Evolutionary conservation across 1,140 invertebrate genomes (phyloP).

Genomic region (Carposina sasakii): DNA sequence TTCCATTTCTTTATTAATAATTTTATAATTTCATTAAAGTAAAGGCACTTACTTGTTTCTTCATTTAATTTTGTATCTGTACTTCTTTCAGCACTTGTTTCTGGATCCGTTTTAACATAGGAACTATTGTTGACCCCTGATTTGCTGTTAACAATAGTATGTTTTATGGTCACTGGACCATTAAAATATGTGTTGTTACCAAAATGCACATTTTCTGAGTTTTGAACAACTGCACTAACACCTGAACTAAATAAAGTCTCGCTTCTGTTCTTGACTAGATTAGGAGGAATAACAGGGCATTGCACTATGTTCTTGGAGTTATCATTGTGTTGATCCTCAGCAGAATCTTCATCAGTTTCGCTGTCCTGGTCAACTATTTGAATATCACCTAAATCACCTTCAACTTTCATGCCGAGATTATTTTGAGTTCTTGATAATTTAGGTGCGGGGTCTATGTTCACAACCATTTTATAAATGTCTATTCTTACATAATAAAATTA

Average conservation of each 20-base stretch:
- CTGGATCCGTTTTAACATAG: slow-evolving; percentile 35
- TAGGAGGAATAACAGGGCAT: slow-evolving; percentile 28
- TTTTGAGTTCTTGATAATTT: no score
- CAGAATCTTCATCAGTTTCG: slow-evolving; percentile 31
- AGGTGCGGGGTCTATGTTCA: slow-evolving; percentile 23
- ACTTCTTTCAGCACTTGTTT: slow-evolving; percentile 11
- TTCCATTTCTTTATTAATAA: no score
- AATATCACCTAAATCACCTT: slow-evolving; percentile 46
- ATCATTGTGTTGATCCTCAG: slow-evolving; percentile 21
- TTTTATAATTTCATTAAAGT: no score
- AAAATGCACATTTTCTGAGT: slow-evolving; percentile 57
- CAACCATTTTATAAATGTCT: slow-evolving; percentile 36
- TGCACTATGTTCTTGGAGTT: slow-evolving; percentile 21
- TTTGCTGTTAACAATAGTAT: slow-evolving; percentile 39
- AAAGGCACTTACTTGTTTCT: no score
- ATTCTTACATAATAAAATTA: no score
- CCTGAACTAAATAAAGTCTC: slow-evolving; percentile 33
- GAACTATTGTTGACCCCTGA: slow-evolving; percentile 48
- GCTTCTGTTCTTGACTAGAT: slow-evolving; percentile 30
- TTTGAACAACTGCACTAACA: slow-evolving; percentile 40
- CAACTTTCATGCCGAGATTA: slow-evolving; percentile 35
- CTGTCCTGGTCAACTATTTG: slow-evolving; percentile 39
- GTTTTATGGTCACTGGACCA: slow-evolving; percentile 59
- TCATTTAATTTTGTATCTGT: no score
- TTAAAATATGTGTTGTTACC: slow-evolving; percentile 60